phyloP scores from a whole-genome alignment of 2,797 vertebrate genomes.

The Selene dorsalis region DNA sequence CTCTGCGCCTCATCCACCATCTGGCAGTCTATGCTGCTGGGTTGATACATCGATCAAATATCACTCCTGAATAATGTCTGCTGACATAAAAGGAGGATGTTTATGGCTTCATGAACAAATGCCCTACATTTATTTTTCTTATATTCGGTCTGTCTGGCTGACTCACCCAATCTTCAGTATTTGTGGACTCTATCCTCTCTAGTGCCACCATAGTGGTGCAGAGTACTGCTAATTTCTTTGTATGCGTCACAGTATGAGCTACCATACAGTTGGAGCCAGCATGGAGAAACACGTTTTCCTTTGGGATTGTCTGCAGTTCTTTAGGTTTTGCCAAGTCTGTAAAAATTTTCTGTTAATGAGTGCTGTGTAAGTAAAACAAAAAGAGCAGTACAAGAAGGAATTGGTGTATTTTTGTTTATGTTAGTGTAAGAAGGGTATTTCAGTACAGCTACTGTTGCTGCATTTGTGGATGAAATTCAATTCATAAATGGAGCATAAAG shows the following conservation, averaged over 20 bases:
- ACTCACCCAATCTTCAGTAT: conserved; percentile 41
- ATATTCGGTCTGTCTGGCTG: conserved; percentile 19
- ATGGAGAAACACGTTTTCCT: neutral
- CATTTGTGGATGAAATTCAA: neutral
- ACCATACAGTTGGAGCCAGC: neutral
- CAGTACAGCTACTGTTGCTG: neutral
- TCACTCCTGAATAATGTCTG: conserved; percentile 60
- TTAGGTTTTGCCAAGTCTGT: no score
- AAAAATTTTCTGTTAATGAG: no score
- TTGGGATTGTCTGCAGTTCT: neutral
- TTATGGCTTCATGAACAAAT: conserved; percentile 53
- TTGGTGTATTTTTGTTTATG: neutral
- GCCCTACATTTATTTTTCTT: conserved; percentile 49
- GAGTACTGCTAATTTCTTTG: neutral
- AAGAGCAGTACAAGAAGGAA: neutral
- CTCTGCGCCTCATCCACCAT: conserved; percentile 37
- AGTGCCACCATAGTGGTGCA: neutral
- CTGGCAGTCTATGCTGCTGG: conserved; percentile 47
- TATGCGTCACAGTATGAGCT: neutral
- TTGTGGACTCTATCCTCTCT: conserved; percentile 12
- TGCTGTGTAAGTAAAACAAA: no score
- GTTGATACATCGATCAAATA: conserved; percentile 67
- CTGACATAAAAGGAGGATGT: conserved; percentile 57
- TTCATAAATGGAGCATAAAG: neutral
- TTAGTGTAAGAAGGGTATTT: neutral